phyloP scores from a whole-genome alignment of 2,113 vertebrate genomes.

The Chinchilla lanigera region DNA sequence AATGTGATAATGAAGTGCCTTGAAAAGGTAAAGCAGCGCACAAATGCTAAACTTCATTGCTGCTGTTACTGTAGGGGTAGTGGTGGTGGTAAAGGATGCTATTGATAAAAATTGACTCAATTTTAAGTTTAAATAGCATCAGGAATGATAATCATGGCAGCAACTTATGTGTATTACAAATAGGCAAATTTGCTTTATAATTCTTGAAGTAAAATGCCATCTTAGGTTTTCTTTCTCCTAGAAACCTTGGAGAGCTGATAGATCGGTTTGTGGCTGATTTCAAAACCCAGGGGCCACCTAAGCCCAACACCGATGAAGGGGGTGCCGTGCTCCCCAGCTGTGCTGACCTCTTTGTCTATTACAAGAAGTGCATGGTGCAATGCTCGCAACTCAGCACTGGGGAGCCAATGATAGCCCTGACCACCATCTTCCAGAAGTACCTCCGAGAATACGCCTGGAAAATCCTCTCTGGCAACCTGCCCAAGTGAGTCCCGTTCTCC shows the following conservation, averaged over 20 bases:
- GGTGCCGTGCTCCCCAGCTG: constrained; percentile 98
- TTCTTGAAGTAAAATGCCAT: background rate
- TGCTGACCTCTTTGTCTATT: constrained; percentile 98
- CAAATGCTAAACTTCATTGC: background rate
- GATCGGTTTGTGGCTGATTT: constrained; percentile 97
- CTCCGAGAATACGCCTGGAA: constrained; percentile 98
- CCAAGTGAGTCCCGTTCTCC: constrained; percentile 92
- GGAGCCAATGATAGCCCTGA: constrained; percentile 97
- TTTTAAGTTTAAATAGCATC: background rate
- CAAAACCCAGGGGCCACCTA: constrained; percentile 96
- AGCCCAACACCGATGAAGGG: constrained; percentile 94
- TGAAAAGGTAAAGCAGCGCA: background rate
- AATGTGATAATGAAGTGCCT: background rate
- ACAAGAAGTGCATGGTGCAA: constrained; percentile 99
- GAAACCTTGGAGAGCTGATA: constrained; percentile 97
- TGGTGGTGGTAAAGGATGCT: background rate
- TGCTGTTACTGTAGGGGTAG: background rate
- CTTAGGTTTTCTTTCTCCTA: constrained; percentile 75
- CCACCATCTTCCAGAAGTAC: constrained; percentile 99
- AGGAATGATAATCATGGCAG: background rate
- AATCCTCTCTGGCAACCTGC: constrained; percentile 98
- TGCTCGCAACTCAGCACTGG: constrained; percentile 99
- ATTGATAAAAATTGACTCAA: background rate
- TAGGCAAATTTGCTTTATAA: background rate
- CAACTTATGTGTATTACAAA: background rate